These are phyloP conservation scores for Cactoblastis cactorum DNA, from an alignment of 2,888 invertebrate species.

Conservation along the genomic window DNA sequence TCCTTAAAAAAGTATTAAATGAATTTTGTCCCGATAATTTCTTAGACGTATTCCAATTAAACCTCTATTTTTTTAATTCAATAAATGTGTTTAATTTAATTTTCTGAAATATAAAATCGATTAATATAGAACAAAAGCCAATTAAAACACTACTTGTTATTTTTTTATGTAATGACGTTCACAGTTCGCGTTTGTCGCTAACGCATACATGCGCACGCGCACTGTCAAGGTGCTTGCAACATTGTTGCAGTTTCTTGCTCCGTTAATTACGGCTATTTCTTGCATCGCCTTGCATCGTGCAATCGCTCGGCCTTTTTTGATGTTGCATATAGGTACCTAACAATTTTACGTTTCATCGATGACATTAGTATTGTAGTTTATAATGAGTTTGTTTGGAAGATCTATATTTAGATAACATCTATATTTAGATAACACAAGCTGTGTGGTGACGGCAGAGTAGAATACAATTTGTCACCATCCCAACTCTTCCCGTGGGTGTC, in stretches of 20 bases:
- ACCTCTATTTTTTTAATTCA: no score
- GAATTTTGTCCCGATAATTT: no score
- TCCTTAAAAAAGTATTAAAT: no score
- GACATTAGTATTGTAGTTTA: background rate
- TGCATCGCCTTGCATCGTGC: slow-evolving; percentile 14
- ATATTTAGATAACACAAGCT: background rate
- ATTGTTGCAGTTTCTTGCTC: slow-evolving; percentile 26
- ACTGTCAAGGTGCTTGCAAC: slow-evolving; percentile 23
- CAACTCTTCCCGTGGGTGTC: no score
- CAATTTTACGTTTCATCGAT: slow-evolving; percentile 2
- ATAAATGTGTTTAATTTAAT: no score
- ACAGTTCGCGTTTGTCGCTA: background rate
- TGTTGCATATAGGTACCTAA: slow-evolving; percentile 2
- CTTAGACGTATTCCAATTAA: no score
- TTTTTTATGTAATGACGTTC: slow-evolving; percentile 1
- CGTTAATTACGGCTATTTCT: slow-evolving; percentile 22
- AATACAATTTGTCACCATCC: no score
- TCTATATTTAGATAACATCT: slow-evolving; percentile 1
- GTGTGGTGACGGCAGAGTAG: no score
- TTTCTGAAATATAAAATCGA: no score
- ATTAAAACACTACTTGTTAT: no score
- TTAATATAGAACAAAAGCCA: no score
- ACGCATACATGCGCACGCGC: background rate
- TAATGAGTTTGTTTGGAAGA: background rate
- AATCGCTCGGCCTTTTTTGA: slow-evolving; percentile 21